phyloP scores from a whole-genome alignment of 35 echinoderm and acorn worm genomes.

The Heliocidaris tuberculata region DNA sequence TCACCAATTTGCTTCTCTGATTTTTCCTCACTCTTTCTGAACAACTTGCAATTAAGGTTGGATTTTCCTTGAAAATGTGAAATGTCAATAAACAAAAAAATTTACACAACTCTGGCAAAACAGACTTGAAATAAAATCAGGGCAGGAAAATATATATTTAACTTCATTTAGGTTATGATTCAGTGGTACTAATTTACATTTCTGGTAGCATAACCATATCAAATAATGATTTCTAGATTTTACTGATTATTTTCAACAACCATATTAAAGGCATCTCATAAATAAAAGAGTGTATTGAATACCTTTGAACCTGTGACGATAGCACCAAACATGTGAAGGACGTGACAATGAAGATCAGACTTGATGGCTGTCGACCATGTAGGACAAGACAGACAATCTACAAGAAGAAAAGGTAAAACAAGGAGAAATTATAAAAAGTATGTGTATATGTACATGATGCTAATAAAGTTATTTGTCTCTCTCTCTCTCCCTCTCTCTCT shows the following conservation, averaged over 20 bases:
- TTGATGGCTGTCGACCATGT: slow-evolving; percentile 56
- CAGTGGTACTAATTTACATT: neutral
- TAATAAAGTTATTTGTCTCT: too few species aligned
- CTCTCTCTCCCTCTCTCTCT: too few species aligned
- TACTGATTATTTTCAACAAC: neutral
- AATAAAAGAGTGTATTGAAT: neutral
- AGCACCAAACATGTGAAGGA: slow-evolving; percentile 95
- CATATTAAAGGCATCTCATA: neutral
- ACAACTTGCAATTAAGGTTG: too few species aligned
- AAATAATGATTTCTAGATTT: too few species aligned
- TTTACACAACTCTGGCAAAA: too few species aligned
- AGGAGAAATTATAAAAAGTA: neutral
- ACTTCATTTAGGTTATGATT: neutral
- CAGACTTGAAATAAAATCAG: too few species aligned
- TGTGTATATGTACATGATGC: neutral
- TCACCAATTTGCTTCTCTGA: too few species aligned
- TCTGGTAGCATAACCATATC: too few species aligned
- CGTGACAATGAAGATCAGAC: slow-evolving; percentile 49
- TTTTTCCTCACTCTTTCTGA: too few species aligned
- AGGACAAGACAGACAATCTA: slow-evolving; percentile 64
- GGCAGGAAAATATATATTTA: neutral
- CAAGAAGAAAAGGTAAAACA: slow-evolving; percentile 31
- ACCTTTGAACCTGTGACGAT: slow-evolving; percentile 81
- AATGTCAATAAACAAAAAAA: too few species aligned
- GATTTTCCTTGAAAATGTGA: too few species aligned